Conservation (phyloP, 30 jellyfish, hydroid and myxozoan genomes). For the Aurelia aurita region DNA sequence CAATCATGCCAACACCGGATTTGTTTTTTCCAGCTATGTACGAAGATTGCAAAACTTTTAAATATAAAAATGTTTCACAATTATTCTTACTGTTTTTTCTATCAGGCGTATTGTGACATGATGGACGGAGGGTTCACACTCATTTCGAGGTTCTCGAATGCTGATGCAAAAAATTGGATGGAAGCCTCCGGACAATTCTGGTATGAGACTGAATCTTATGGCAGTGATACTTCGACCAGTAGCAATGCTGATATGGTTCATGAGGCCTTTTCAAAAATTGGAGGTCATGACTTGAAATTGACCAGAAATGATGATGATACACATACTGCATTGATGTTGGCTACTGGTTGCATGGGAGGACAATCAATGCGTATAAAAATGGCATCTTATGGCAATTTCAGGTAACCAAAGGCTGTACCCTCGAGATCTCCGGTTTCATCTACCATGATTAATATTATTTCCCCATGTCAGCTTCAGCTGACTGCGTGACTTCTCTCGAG, state of each 20-base stretch:
- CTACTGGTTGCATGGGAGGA: slow-evolving; percentile 40
- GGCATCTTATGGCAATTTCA: slow-evolving; percentile 60
- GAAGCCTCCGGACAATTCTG: slow-evolving; percentile 39
- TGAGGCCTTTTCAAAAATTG: slow-evolving; percentile 37
- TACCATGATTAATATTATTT: too few species aligned
- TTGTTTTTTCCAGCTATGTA: too few species aligned
- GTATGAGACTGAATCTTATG: slow-evolving; percentile 25
- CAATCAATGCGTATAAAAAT: slow-evolving; percentile 36
- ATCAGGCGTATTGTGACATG: slow-evolving; percentile 75
- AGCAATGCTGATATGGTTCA: slow-evolving; percentile 45
- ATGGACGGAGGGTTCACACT: slow-evolving; percentile 64
- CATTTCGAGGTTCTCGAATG: slow-evolving; percentile 44
- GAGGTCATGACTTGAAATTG: slow-evolving; percentile 43
- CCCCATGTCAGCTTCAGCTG: too few species aligned
- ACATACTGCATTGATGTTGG: slow-evolving; percentile 44
- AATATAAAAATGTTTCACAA: too few species aligned
- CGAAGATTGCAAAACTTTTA: too few species aligned
- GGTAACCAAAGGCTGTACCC: slow-evolving; percentile 4
- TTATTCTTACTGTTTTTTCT: too few species aligned
- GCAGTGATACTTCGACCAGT: neutral
- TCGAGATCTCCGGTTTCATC: neutral
- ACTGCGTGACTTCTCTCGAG: too few species aligned
- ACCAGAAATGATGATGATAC: slow-evolving; percentile 44
- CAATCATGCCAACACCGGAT: too few species aligned
- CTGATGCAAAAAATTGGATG: slow-evolving; percentile 61